phyloP scores from a whole-genome alignment of 2,113 vertebrate species.

The Microcebus griseorufus region DNA sequence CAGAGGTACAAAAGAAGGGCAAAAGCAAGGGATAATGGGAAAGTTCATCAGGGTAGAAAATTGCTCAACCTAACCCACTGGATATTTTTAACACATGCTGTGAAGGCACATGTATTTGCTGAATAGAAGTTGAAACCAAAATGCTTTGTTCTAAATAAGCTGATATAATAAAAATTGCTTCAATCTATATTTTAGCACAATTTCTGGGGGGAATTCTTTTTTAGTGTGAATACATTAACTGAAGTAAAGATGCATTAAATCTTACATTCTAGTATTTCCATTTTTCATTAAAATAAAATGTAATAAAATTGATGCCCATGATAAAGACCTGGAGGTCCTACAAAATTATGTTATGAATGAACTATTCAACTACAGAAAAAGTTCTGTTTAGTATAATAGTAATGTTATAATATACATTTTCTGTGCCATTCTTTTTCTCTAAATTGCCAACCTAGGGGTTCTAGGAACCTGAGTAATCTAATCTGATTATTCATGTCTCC shows the following conservation, averaged over 20 bases:
- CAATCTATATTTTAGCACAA: neutral
- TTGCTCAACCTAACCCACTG: neutral
- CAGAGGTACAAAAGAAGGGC: neutral
- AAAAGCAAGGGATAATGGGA: neutral
- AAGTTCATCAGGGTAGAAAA: neutral
- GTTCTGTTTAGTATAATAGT: neutral
- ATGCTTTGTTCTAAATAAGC: neutral
- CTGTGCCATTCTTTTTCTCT: neutral
- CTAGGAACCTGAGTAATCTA: neutral
- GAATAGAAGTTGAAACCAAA: neutral
- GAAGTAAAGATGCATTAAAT: neutral
- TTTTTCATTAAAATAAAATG: neutral
- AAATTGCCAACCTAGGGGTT: neutral
- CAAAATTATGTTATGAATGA: neutral
- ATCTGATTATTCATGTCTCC: neutral
- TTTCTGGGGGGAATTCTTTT: neutral
- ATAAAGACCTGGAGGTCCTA: neutral
- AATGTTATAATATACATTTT: neutral
- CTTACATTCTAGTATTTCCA: neutral
- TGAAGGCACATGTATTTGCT: neutral
- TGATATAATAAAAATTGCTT: neutral
- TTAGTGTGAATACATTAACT: neutral
- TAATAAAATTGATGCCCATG: neutral
- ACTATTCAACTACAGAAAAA: neutral
- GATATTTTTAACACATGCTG: conserved; percentile 3